Base-by-base conservation (phyloP, 2,888 invertebrate species). In the Stictocephala bisonia region DNA sequence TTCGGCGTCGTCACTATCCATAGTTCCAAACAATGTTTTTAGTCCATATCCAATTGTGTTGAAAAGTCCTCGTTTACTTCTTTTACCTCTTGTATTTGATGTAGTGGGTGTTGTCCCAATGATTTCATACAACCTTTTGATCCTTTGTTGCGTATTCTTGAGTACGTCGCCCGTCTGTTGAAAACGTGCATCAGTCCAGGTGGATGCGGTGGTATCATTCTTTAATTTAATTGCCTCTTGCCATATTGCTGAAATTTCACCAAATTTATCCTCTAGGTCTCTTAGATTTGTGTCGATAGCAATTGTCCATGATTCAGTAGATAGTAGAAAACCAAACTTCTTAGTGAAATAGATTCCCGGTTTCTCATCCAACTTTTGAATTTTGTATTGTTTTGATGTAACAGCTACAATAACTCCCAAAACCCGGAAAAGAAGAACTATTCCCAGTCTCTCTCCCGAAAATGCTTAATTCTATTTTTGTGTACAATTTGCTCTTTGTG, bases 1-100 rank as follows among this genome's bases (percentile, higher is more conserved):
- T 24, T 64, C 64, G 3, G 64, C 64, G 11, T 64, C 64, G n/a
- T 64, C 44, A 7, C 44, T 44, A 20, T 60, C 60, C 60, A 60
- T 60, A 3, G 60, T 60, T 22, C 60, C 60, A 40, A 60, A 60
- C n/a, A 60, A n/a, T 1, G 22, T 40, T 13, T 60, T 60, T 2
- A 60, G 13, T 3, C 60, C 60, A 22, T 6, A 2, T 22, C 60
- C 60, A 2, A 60, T 60, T 4, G 7, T 1, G 13, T 64, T 44
- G 24, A 64, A 41, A 26, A 64, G 2, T 44, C 64, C 64, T 64
- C 44, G 24, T 64, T 26, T 4, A 1, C 18, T 41, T 13, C 64
- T 22, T n/a, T n/a, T n/a, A n/a, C n/a, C n/a, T n/a, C n/a, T n/a
- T n/a, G n/a, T n/a, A n/a, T n/a, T n/a, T 44, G 1, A 4, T 0